Conservation (phyloP, 2,888 invertebrate genomes). For the Horisme vitalbata region DNA sequence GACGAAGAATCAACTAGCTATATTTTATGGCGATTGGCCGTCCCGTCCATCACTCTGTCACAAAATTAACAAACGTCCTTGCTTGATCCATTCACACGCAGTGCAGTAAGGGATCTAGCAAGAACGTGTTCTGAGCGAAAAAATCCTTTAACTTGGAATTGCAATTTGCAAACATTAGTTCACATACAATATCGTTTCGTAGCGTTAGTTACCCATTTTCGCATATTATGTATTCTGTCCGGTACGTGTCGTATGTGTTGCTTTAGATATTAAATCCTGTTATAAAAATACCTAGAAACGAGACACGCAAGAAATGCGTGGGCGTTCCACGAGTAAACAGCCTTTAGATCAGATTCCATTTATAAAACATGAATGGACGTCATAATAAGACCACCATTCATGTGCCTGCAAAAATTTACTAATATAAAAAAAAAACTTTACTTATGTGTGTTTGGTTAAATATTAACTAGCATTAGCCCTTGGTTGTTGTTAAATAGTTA, state of each 20-base stretch:
- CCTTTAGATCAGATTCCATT: conserved; percentile 43
- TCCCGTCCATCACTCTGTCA: too few species aligned
- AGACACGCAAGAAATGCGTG: conserved; percentile 49
- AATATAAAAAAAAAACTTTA: neutral
- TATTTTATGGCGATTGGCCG: conserved; percentile 2
- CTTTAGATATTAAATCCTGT: conserved; percentile 42
- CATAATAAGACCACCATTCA: conserved; percentile 23
- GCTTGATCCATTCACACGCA: too few species aligned
- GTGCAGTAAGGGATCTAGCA: too few species aligned
- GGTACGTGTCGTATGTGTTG: too few species aligned
- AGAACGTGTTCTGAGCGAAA: too few species aligned
- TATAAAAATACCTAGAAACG: conserved; percentile 50
- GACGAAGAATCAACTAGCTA: conserved; percentile 7
- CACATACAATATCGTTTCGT: neutral
- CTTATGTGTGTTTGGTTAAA: too few species aligned
- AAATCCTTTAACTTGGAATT: too few species aligned
- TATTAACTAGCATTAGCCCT: too few species aligned
- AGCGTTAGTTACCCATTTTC: conserved; percentile 6
- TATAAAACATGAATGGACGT: conserved; percentile 41
- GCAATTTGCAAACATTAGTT: conserved; percentile 1
- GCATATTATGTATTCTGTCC: conserved; percentile 1
- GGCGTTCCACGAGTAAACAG: conserved; percentile 55
- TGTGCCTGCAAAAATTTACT: neutral
- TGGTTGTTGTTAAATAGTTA: neutral
- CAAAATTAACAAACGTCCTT: too few species aligned